Base-by-base conservation (phyloP, 2,797 vertebrate species). In the Melanogrammus aeglefinus region DNA sequence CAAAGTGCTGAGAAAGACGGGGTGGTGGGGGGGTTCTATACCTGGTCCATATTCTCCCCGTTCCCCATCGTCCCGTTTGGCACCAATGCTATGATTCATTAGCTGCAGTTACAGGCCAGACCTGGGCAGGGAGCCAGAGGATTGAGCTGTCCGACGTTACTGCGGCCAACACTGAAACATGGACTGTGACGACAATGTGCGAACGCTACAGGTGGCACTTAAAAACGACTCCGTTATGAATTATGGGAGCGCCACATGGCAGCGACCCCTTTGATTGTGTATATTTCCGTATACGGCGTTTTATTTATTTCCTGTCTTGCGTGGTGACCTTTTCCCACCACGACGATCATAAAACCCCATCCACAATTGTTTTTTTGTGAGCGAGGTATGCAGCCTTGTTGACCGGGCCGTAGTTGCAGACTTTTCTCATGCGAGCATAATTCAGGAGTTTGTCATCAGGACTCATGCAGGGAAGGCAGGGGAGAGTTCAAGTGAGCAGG, bases 161-260 rank as follows among this genome's bases (percentile, higher is more conserved):
- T 87, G 76, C 7, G 82, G 89, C 86, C 87, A 88, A 91, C 63
- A 91, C 81, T 81, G 85, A 74, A 81, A 70, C 2, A 6, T 75
- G 78, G 86, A 88, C 89, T 81, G 80, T 82, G 78, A 83, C 81
- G 79, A 78, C 74, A 83, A 91, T 79, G 85, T 89, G 87, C 83
- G 88, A 90, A 88, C 88, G 82, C 84, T 89, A 83, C 90, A 91
- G 86, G 89, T 91, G 88, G 90, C 87, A 87, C 80, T 89, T 82
- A 86, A 82, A 73, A 84, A 82, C 82, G 51, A 69, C 74, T 66
- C 81, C 51, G 69, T 76, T 82, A 41, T 84, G 82, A 86, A 85
- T 85, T 82, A 84, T 84, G 77, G 75, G 66, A 66, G 74, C 75
- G 63, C 63, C 63, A 69, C 63, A 69, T 69, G 63, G 63, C 63